Conservation (phyloP, 2,113 vertebrate species). For the Pseudopodoces humilis region DNA sequence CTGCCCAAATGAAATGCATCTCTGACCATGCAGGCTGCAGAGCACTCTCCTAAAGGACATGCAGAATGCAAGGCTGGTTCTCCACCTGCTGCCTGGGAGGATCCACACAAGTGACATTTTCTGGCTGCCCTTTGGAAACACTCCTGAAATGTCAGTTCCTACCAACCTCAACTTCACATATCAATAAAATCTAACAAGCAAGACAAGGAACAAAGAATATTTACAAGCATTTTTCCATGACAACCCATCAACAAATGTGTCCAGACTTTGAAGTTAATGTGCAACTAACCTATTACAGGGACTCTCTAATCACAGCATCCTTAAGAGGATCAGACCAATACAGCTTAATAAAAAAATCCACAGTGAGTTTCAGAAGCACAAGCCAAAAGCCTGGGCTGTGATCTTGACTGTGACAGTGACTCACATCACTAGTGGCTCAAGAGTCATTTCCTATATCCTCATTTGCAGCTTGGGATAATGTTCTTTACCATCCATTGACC, state of each 20-base stretch:
- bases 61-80: background rate
- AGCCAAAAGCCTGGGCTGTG: background rate
- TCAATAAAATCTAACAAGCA: background rate
- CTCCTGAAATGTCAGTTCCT: background rate
- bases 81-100: background rate
- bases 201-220: background rate
- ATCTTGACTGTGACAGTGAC: background rate
- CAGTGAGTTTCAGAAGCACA: background rate
- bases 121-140: background rate
- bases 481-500: background rate
- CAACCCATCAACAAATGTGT: background rate
- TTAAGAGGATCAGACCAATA: background rate
- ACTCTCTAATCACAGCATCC: background rate
- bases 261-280: background rate
- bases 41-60: accelerated
- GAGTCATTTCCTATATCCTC: background rate
- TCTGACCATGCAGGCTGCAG: background rate
- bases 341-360: background rate
- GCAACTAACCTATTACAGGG: background rate
- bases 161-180: background rate
- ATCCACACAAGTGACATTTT: background rate
- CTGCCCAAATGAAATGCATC: background rate
- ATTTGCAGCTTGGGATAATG: background rate
- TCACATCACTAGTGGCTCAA: background rate
- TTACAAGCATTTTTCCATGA: background rate